Conservation (phyloP, 2,113 vertebrate genomes). For the Gila orcuttii region DNA sequence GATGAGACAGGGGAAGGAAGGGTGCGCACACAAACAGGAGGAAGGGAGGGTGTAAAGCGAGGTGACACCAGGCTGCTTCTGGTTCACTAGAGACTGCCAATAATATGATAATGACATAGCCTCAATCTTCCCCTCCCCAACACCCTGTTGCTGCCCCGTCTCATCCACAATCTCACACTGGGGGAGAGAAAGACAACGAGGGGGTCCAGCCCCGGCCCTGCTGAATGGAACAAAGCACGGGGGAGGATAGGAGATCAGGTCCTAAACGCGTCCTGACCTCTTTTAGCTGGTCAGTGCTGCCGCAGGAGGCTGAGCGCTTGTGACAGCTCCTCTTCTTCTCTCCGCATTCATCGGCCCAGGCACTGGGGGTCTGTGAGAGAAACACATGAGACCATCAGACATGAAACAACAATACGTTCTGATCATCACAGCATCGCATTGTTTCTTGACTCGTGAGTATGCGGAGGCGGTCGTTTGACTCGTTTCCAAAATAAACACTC, state of each 20-base stretch:
- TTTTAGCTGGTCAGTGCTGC: constrained; percentile 97
- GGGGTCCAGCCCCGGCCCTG: constrained; percentile 27
- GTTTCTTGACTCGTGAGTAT: neutral
- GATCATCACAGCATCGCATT: neutral
- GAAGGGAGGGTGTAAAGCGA: constrained; percentile 45
- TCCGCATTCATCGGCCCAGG: constrained; percentile 92
- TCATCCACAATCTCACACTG: constrained; percentile 32
- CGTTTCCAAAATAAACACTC: constrained; percentile 5
- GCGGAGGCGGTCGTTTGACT: neutral
- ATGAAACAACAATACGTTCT: constrained; percentile 7
- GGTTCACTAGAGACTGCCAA: constrained; percentile 49
- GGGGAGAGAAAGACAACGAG: constrained; percentile 25
- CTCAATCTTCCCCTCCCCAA: constrained; percentile 15
- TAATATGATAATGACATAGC: constrained; percentile 55
- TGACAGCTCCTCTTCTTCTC: constrained; percentile 90
- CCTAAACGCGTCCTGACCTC: constrained; percentile 81
- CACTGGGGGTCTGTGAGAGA: constrained; percentile 89
- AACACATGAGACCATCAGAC: constrained; percentile 33
- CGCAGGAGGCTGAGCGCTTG: constrained; percentile 96
- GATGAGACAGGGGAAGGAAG: constrained; percentile 32
- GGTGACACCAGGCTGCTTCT: constrained; percentile 41
- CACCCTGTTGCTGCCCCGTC: constrained; percentile 17
- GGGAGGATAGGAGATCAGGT: constrained; percentile 36
- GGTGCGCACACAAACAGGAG: constrained; percentile 20
- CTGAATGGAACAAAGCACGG: constrained; percentile 49